phyloP scores from a whole-genome alignment of 1,140 invertebrate genomes.

The Pseudobourletiella spinata region DNA sequence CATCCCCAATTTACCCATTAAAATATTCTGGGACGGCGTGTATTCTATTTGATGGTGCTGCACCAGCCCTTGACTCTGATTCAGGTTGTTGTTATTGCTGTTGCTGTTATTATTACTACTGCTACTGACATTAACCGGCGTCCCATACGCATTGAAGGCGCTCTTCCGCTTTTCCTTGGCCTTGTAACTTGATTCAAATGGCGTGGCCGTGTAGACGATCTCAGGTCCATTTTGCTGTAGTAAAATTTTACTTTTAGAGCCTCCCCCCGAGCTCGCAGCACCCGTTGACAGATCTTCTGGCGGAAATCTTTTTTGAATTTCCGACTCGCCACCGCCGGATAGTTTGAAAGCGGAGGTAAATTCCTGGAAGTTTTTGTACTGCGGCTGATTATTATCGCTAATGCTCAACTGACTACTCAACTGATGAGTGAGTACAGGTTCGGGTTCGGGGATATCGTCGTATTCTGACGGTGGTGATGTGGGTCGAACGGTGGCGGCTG shows the following conservation, averaged over 20 bases:
- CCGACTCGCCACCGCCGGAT: not conserved
- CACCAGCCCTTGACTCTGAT: not conserved
- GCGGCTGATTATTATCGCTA: not conserved
- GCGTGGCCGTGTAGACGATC: not conserved
- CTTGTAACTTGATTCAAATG: constrained; percentile 6
- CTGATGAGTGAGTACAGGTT: not conserved
- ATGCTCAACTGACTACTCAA: not conserved
- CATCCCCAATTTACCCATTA: not conserved
- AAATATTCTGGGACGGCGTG: not conserved
- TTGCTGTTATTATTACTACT: not conserved
- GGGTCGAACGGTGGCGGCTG: not conserved
- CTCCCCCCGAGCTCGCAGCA: not conserved
- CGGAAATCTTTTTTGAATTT: not conserved
- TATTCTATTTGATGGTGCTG: not conserved
- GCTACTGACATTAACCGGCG: not conserved
- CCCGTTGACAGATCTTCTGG: not conserved
- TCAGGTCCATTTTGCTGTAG: not conserved
- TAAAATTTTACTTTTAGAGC: not conserved
- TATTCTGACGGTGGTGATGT: not conserved
- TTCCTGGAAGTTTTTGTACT: constrained; percentile 5
- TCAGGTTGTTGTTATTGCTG: not conserved
- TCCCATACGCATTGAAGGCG: constrained; percentile 8
- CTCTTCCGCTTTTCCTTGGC: constrained; percentile 2
- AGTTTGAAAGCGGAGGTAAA: not conserved
- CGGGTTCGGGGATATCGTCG: not conserved